phyloP scores from a whole-genome alignment of 1,140 invertebrate species.

The Pachyrhynchus sulphureomaculatus region DNA sequence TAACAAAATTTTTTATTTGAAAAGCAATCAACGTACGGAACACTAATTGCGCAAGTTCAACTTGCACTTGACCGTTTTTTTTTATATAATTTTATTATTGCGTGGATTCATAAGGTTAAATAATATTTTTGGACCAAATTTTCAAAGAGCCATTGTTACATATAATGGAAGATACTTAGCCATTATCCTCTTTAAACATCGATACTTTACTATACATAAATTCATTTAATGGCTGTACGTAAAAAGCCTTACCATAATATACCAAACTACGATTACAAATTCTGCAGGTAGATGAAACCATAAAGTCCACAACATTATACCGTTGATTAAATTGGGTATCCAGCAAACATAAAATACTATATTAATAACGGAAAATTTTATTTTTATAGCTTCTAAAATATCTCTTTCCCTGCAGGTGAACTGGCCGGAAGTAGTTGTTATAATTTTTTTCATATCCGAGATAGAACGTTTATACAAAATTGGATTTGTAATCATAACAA shows the following conservation, averaged over 20 bases:
- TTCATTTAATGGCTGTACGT: too few species aligned
- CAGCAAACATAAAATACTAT: conserved; percentile 79
- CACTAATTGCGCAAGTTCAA: too few species aligned
- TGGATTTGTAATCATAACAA: conserved; percentile 76
- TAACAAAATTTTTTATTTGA: too few species aligned
- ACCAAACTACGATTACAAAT: conserved; percentile 72
- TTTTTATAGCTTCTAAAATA: conserved; percentile 66
- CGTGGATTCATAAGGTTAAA: too few species aligned
- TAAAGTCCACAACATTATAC: conserved; percentile 71
- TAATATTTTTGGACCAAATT: too few species aligned
- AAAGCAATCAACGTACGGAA: too few species aligned
- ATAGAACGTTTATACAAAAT: conserved; percentile 68
- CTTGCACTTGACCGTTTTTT: too few species aligned
- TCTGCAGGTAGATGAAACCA: conserved; percentile 71
- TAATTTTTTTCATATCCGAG: conserved; percentile 62
- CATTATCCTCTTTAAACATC: too few species aligned
- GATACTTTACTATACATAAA: too few species aligned
- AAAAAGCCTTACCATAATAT: conserved; percentile 80
- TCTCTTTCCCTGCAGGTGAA: conserved; percentile 70
- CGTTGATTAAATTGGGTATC: conserved; percentile 78
- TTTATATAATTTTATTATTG: too few species aligned
- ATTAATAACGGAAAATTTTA: conserved; percentile 77
- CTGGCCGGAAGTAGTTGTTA: conserved; percentile 62
- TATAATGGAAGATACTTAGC: too few species aligned
- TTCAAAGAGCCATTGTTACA: too few species aligned